Evolutionary conservation across 2,797 vertebrate species (phyloP), one percentile per base, ranked within the genome.

Genomic region (Cottoperca gobio): DNA sequence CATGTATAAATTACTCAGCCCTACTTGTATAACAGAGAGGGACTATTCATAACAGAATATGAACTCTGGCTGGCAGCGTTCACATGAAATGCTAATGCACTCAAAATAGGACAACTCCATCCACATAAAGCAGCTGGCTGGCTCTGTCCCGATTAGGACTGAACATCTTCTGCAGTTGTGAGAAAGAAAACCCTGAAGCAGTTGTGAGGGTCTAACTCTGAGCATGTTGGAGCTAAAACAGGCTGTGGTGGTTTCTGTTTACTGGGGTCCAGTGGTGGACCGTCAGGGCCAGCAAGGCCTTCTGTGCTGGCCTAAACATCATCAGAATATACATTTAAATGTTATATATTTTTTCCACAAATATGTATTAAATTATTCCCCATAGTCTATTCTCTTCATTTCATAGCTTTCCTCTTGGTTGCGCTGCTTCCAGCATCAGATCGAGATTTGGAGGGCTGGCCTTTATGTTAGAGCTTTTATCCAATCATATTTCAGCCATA

Each of bases 81-180:
- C 2, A 67, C 64, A 69, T 35, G 11, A 46, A 61, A 76, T 71
- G 70, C 66, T 65, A 61, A 78, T 69, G 33, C 42, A 10, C 54
- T 65, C 1, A 24, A 69, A 71, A 70, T 58, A 75, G 80, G 45
- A 70, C 63, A 73, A 2, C 40, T 71, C 8, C 8, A 45, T 73
- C 43, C 64, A 76, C 68, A 72, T 24, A 8, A 59, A 81, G 48
- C 66, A 71, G 68, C 74, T 23, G 45, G 33, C 28, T 43, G 54
- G 23, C 58, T 75, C 67, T 40, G 52, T 46, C 31, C 33, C 12
- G 52, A 58, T 71, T 31, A 45, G 40, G 24, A 65, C 50, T 4
- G 17, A 35, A 59, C 58, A 62, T 3, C 35, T 37, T 66, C 24
- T 46, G 49, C 45, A 8, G 57, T 11, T 53, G 42, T 33, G 45